These are phyloP conservation scores for Rhinopithecus roxellana DNA, from an alignment of 2,113 vertebrate species.

Conservation along the genomic window DNA sequence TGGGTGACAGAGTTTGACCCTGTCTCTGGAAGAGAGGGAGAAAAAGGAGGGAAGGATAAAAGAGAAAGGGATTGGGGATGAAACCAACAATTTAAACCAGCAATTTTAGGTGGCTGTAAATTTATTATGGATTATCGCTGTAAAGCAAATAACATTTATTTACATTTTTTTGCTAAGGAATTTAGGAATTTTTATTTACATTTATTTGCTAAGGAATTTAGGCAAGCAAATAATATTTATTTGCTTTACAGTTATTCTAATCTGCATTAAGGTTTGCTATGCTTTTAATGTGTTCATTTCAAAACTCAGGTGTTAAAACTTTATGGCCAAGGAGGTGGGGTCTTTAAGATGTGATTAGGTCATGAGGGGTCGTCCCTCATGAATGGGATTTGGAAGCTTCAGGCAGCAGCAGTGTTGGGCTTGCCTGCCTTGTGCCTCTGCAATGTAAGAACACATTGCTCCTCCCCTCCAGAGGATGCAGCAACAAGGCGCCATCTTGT, in stretches of 20 bases:
- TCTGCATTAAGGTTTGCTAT: not conserved
- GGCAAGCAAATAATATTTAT: too few species aligned
- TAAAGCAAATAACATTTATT: not conserved
- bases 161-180: too few species aligned
- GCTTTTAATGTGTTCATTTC: not conserved
- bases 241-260: not conserved
- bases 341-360: not conserved
- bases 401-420: not conserved
- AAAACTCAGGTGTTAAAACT: not conserved
- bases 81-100: not conserved
- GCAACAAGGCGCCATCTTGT: rapidly evolving
- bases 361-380: rapidly evolving
- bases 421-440: rapidly evolving
- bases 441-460: not conserved
- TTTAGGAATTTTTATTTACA: too few species aligned
- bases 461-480: rapidly evolving
- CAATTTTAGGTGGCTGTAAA: not conserved
- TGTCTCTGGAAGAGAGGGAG: too few species aligned
- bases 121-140: not conserved
- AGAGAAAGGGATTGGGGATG: too few species aligned
- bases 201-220: too few species aligned
- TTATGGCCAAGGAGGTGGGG: not conserved
- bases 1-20: too few species aligned
- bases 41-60: too few species aligned
- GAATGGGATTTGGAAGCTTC: not conserved